These are phyloP conservation scores for Hylomyscus alleni DNA, from an alignment of 2,797 vertebrate species.

Conservation along the genomic window DNA sequence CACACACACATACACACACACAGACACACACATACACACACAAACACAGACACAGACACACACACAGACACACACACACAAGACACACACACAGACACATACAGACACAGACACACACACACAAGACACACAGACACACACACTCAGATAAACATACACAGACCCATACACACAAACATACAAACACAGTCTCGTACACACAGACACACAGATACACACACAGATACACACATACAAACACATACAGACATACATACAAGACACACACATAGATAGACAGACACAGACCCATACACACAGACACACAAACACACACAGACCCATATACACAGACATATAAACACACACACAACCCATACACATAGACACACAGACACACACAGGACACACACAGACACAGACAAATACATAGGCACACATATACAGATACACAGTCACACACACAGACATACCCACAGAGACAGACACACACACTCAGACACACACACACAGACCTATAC, in stretches of 20 bases:
- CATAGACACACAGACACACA: not conserved
- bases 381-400: not conserved
- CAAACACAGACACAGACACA: not conserved
- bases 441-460: not conserved
- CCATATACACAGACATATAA: accelerated
- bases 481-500: accelerated
- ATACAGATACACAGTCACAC: not conserved
- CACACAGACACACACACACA: not conserved
- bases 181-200: accelerated
- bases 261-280: too few species aligned
- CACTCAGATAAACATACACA: too few species aligned
- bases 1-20: not conserved
- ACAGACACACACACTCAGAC: not conserved
- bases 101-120: accelerated
- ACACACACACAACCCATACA: not conserved
- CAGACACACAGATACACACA: accelerated
- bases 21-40: not conserved
- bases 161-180: not conserved
- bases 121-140: not conserved
- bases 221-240: not conserved
- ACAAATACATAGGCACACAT: not conserved
- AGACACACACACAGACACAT: accelerated
- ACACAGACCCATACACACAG: too few species aligned
- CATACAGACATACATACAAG: too few species aligned
- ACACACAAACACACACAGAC: not conserved